Base-by-base conservation (phyloP, 2,888 invertebrate species). In the Himalopsyche tibetana region DNA sequence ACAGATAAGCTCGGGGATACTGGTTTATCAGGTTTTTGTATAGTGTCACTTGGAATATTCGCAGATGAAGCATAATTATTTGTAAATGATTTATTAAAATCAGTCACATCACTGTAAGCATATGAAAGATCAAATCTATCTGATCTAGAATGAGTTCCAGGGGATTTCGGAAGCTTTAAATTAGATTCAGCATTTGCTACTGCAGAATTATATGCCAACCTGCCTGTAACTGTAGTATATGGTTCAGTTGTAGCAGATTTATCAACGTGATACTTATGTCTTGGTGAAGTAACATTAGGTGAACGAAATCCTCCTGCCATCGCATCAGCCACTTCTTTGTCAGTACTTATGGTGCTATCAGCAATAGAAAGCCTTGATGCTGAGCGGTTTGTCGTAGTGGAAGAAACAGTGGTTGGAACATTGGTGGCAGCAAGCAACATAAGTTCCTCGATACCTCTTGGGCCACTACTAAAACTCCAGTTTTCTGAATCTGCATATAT, bases 391-490 rank as follows among this genome's bases (percentile, higher is more conserved):
- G 90, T 88, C 3, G 91, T 90, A 55, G 93, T 90, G 63, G 92
- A 90, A 88, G 90, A 94, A 36, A 88, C 83, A 9, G 87, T 80
- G 28, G 86, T 82, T 6, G 88, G 84, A 91, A 92, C 19, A 90
- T 89, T 89, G 91, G 91, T 84, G 12, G 88, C 82, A 79, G 93
- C 92, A 9, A 94, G 91, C 87, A 95, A 90, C 90, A 94, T 92
- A 85, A 95, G 92, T 89, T 95, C 94, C 88, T 94, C 94, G 90
- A 94, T 94, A 90, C 93, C 94, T 89, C 94, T 93, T 89, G 95
- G 94, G 91, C 94, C 94, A 89, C 94, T 95, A 84, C 94, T 94
- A 89, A 95, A 95, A 55, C 94, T 95, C 96, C 96, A 96, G 90
- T 94, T 94, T 88, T 95, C 95, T 84, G 92, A 91, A 89, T 95